phyloP scores from a whole-genome alignment of 2,888 invertebrate genomes.

The Acanthopleura granulata region DNA sequence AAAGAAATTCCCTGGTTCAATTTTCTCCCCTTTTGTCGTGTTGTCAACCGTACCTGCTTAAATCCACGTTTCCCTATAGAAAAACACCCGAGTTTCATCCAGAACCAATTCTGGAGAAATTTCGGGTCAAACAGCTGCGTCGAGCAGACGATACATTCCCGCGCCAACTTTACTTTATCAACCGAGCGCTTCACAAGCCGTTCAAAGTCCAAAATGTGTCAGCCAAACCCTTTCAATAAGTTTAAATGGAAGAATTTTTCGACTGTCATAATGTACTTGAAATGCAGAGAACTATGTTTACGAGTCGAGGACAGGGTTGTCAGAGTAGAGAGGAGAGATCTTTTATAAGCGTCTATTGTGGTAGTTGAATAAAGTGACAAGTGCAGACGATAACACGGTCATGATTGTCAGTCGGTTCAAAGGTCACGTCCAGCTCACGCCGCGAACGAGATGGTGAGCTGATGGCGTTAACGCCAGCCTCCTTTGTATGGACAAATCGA shows the following conservation, averaged over 20 bases:
- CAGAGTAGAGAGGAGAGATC: background rate
- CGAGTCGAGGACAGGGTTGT: background rate
- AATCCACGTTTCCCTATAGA: background rate
- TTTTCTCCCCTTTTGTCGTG: constrained; percentile 10
- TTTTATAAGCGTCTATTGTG: background rate
- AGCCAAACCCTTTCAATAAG: background rate
- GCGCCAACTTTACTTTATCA: background rate
- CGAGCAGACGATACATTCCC: constrained; percentile 1
- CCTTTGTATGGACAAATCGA: background rate
- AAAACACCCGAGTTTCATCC: background rate
- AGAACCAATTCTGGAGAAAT: background rate
- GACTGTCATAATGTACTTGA: constrained; percentile 11
- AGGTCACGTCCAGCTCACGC: constrained; percentile 5
- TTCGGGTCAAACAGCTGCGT: background rate
- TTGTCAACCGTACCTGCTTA: background rate
- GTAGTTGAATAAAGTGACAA: background rate
- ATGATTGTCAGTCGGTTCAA: constrained; percentile 12
- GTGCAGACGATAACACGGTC: constrained; percentile 3
- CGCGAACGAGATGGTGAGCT: background rate
- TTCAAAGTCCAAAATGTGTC: too few species aligned
- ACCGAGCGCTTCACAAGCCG: too few species aligned
- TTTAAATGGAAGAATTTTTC: constrained; percentile 1
- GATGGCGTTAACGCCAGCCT: background rate
- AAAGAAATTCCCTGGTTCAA: constrained; percentile 6
- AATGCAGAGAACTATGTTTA: background rate